These are phyloP conservation scores for Mus spicilegus DNA, from an alignment of 2,113 vertebrate genomes.

Conservation along the genomic window DNA sequence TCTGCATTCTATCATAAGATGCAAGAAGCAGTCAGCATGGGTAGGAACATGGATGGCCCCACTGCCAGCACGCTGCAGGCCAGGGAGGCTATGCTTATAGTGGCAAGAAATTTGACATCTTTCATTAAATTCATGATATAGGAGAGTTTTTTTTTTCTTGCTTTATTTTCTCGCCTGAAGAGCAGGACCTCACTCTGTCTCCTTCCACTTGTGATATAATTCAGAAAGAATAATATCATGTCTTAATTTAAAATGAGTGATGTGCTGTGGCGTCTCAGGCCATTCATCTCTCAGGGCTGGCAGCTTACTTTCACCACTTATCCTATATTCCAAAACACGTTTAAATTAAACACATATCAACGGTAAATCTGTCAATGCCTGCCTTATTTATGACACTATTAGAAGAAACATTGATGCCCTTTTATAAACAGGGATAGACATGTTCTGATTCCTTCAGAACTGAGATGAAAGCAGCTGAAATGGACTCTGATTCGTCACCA, in stretches of 20 bases:
- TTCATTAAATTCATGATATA: slow-evolving; percentile 60
- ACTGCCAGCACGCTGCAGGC: background rate
- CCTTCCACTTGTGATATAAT: slow-evolving; percentile 61
- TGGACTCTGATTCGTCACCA: background rate
- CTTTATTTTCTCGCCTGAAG: background rate
- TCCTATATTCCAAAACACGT: slow-evolving; percentile 68
- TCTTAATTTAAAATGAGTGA: slow-evolving; percentile 80
- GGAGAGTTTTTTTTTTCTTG: slow-evolving; percentile 4
- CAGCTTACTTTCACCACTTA: slow-evolving; percentile 64
- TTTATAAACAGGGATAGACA: slow-evolving; percentile 51
- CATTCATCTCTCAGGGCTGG: slow-evolving; percentile 69
- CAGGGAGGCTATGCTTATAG: background rate
- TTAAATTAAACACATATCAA: slow-evolving; percentile 78
- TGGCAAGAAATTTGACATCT: slow-evolving; percentile 40
- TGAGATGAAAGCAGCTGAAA: slow-evolving; percentile 56
- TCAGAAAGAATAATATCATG: slow-evolving; percentile 68
- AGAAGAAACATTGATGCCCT: slow-evolving; percentile 53
- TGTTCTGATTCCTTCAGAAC: slow-evolving; percentile 54
- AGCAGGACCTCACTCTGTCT: slow-evolving; percentile 50
- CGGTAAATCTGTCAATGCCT: slow-evolving; percentile 73
- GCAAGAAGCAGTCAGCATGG: slow-evolving; percentile 25
- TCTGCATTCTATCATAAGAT: slow-evolving; percentile 42
- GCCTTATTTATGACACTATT: slow-evolving; percentile 67
- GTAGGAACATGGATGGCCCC: background rate
- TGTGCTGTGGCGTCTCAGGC: slow-evolving; percentile 26